Evolutionary conservation across 2,797 vertebrate species (phyloP).

Genomic region (Momotus momota): DNA sequence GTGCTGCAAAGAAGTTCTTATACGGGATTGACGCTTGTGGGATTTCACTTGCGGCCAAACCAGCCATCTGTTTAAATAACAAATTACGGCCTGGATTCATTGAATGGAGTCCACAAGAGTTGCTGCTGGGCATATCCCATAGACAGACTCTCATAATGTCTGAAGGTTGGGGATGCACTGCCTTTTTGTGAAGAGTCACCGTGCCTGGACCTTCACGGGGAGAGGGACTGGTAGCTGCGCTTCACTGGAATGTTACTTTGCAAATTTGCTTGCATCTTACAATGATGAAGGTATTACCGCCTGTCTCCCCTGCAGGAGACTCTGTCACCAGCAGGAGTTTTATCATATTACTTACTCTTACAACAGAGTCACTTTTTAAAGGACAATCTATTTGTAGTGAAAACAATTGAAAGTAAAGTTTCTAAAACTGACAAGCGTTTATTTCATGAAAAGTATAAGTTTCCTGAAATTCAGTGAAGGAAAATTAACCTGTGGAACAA

Average conservation of each 20-base stretch:
- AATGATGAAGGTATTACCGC: not conserved
- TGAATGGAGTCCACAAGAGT: not conserved
- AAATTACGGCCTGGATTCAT: not conserved
- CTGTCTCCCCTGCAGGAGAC: not conserved
- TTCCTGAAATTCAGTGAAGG: not conserved
- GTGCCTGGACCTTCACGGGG: not conserved
- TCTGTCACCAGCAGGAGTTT: not conserved
- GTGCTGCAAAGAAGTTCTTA: not conserved
- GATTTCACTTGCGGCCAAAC: not conserved
- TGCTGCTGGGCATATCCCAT: fast-evolving
- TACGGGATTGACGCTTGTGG: not conserved
- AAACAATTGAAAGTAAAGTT: not conserved
- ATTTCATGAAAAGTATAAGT: not conserved
- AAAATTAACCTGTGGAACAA: not conserved
- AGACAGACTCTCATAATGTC: not conserved
- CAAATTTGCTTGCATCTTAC: not conserved
- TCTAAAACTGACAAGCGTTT: not conserved
- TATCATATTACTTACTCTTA: not conserved
- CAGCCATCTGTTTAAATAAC: not conserved
- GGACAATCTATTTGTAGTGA: not conserved
- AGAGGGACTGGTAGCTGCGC: not conserved
- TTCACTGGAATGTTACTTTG: not conserved
- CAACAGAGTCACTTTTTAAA: not conserved
- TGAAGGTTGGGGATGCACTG: not conserved
- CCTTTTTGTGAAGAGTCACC: not conserved